Conservation (phyloP, 2,888 invertebrate genomes). For the Lasioglossum lativentre region DNA sequence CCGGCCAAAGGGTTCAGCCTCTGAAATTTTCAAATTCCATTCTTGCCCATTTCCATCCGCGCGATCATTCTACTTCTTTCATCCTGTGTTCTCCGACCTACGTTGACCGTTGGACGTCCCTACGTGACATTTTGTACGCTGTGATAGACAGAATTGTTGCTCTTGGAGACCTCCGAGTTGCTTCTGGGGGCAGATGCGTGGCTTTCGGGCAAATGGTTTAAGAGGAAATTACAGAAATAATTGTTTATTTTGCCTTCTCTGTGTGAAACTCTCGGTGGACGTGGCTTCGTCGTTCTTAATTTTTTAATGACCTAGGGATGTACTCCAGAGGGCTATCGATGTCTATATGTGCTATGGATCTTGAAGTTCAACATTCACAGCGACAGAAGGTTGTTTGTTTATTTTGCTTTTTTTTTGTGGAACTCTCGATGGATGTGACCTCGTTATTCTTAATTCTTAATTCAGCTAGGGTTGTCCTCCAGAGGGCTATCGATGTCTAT, state of each 20-base stretch:
- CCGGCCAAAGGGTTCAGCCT: slow-evolving; percentile 74
- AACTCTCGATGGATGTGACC: no score
- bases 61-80: neutral
- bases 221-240: neutral
- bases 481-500: neutral
- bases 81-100: neutral
- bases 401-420: no score
- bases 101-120: neutral
- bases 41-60: slow-evolving; percentile 57
- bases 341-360: no score
- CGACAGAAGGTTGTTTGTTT: no score
- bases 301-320: no score
- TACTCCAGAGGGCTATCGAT: no score
- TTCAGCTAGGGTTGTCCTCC: no score
- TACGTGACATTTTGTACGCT: neutral
- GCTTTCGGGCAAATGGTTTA: neutral
- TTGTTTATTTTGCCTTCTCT: no score
- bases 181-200: neutral
- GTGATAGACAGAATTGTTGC: neutral
- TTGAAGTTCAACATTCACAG: no score
- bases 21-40: slow-evolving; percentile 70
- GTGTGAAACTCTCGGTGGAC: no score
- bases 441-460: neutral
- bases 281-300: neutral
- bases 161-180: neutral